These are phyloP conservation scores for Chloroceryle amazona DNA, from an alignment of 2,797 vertebrate genomes.

Conservation along the genomic window DNA sequence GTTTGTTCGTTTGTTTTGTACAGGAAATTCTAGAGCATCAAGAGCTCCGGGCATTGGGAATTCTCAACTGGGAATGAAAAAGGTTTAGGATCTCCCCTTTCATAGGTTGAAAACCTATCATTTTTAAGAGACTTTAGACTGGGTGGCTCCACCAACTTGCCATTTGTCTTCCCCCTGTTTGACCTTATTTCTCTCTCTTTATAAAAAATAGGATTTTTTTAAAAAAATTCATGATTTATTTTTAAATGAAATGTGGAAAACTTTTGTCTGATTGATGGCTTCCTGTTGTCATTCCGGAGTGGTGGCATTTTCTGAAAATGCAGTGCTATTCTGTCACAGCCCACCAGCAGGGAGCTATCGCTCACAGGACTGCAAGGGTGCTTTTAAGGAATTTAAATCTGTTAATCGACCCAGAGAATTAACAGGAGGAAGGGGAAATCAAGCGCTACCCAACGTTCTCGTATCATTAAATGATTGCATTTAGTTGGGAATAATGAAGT, in stretches of 20 bases:
- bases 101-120: slow-evolving; percentile 35
- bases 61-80: background rate
- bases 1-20: background rate
- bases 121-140: slow-evolving; percentile 23
- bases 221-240: background rate
- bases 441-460: background rate
- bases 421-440: background rate
- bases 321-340: slow-evolving; percentile 43
- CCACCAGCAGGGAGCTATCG: slow-evolving; percentile 44
- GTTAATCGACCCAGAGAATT: slow-evolving; percentile 59
- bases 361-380: slow-evolving; percentile 31
- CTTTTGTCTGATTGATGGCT: slow-evolving; percentile 62
- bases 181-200: background rate
- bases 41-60: background rate
- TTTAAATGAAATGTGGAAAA: slow-evolving; percentile 52
- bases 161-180: background rate
- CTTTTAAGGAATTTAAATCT: slow-evolving; percentile 43
- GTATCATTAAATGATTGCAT: background rate
- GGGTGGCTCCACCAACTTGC: background rate
- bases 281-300: slow-evolving; percentile 63
- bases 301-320: slow-evolving; percentile 38
- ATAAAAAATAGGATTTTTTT: slow-evolving; percentile 35
- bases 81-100: background rate
- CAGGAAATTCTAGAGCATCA: background rate
- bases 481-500: background rate